phyloP scores from a whole-genome alignment of 2,888 invertebrate genomes.

The Lomographa bimaculata region DNA sequence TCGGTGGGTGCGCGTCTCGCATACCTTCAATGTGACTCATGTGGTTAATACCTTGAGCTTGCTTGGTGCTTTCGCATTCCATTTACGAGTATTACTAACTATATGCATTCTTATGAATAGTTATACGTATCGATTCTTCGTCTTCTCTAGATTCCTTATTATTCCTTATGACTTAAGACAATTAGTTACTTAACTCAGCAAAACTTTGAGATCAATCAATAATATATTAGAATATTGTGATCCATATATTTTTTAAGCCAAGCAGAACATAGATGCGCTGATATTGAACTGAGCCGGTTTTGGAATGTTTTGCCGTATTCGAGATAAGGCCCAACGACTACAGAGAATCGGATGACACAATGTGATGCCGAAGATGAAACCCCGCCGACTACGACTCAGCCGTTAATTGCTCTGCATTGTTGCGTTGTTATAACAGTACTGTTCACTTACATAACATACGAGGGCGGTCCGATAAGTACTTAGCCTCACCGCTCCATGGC shows the following conservation, averaged over 20 bases:
- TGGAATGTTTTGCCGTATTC: slow-evolving; percentile 49
- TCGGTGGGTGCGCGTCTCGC: slow-evolving; percentile 54
- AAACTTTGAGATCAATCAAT: too few relatives aligned
- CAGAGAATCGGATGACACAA: slow-evolving; percentile 20
- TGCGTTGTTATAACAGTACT: slow-evolving; percentile 72
- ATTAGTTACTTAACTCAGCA: too few relatives aligned
- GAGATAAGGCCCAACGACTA: slow-evolving; percentile 46
- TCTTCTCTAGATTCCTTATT: too few relatives aligned
- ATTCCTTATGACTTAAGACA: too few relatives aligned
- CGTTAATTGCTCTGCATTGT: slow-evolving; percentile 49
- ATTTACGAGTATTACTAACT: slow-evolving; percentile 44
- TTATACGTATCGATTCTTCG: slow-evolving; percentile 15
- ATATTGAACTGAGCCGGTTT: slow-evolving; percentile 63
- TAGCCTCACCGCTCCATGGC: too few relatives aligned
- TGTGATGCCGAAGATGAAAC: slow-evolving; percentile 42
- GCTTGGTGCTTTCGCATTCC: slow-evolving; percentile 69
- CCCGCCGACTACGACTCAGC: slow-evolving; percentile 28
- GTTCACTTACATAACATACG: slow-evolving; percentile 66
- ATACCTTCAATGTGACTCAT: slow-evolving; percentile 72
- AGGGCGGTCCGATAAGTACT: too few relatives aligned
- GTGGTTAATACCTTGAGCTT: slow-evolving; percentile 55
- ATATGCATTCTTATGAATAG: slow-evolving; percentile 38
- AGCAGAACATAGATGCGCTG: slow-evolving; percentile 49
- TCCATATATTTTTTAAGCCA: slow-evolving; percentile 51
- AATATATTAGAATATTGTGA: slow-evolving; percentile 27